Evolutionary conservation across 2,888 invertebrate genomes (phyloP).

Genomic region (Idaea biselata): DNA sequence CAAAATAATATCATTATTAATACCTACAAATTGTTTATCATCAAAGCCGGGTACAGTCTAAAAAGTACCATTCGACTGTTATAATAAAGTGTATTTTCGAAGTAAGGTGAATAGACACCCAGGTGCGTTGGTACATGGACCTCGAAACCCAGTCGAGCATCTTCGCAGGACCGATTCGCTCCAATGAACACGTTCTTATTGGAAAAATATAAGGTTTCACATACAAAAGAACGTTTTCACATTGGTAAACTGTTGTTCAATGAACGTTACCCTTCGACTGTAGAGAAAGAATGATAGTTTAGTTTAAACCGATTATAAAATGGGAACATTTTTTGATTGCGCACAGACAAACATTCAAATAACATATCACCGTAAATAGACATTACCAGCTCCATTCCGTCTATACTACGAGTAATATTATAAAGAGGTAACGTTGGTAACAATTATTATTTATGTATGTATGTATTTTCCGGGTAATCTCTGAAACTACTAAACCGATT

Average conservation of each 20-base stretch:
- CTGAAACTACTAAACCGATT: no score
- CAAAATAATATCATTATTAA: conserved; percentile 3
- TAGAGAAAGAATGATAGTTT: neutral
- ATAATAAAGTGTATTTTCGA: neutral
- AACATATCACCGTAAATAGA: no score
- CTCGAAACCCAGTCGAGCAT: conserved; percentile 21
- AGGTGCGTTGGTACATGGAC: conserved; percentile 14
- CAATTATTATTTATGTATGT: no score
- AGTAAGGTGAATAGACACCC: neutral
- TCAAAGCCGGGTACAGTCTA: neutral
- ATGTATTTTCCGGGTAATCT: no score
- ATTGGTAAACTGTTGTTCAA: conserved; percentile 8
- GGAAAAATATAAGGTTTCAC: conserved; percentile 22
- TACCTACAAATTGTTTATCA: neutral
- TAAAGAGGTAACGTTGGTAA: no score
- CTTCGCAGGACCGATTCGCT: conserved; percentile 19
- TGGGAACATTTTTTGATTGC: neutral
- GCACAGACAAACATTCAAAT: no score
- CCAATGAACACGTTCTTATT: conserved; percentile 23
- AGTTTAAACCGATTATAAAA: neutral
- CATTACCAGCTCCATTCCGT: no score
- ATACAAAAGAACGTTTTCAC: conserved; percentile 16
- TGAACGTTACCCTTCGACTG: neutral
- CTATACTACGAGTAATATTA: no score
- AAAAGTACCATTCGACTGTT: neutral